Evolutionary conservation across 2,113 vertebrate genomes (phyloP).

Genomic region (Lamprotornis superbus): DNA sequence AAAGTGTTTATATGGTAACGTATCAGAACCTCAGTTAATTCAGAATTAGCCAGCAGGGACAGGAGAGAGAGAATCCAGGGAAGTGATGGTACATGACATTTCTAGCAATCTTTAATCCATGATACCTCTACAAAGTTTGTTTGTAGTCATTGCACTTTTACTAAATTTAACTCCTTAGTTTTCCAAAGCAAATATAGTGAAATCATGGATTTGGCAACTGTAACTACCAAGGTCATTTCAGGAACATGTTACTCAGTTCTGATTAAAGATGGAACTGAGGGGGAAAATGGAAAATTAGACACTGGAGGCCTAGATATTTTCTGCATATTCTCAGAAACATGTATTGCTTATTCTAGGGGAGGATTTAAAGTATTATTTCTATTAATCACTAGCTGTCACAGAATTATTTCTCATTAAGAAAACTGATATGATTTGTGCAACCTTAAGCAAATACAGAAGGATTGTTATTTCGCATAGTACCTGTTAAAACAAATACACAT

Average conservation of each 20-base stretch:
- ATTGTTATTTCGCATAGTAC: background rate
- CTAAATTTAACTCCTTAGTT: background rate
- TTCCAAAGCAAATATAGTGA: background rate
- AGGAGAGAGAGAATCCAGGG: background rate
- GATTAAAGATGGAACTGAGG: background rate
- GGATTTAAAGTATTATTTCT: background rate
- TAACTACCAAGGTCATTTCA: background rate
- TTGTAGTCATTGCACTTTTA: background rate
- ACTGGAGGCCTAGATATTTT: background rate
- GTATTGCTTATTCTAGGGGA: background rate
- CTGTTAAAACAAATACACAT: background rate
- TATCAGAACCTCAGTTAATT: background rate
- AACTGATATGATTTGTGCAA: background rate
- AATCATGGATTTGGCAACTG: background rate
- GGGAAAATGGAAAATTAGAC: background rate
- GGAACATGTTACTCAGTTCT: background rate
- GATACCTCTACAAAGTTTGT: background rate
- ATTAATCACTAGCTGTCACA: background rate
- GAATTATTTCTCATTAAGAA: slow-evolving; percentile 13
- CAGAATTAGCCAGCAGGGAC: background rate
- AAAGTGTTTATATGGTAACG: background rate
- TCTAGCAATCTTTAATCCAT: background rate
- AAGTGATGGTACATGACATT: background rate
- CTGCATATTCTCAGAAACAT: background rate
- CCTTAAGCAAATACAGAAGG: background rate